These are phyloP conservation scores for Cepaea hortensis DNA, from an alignment of 2,888 invertebrate genomes.

Conservation along the genomic window DNA sequence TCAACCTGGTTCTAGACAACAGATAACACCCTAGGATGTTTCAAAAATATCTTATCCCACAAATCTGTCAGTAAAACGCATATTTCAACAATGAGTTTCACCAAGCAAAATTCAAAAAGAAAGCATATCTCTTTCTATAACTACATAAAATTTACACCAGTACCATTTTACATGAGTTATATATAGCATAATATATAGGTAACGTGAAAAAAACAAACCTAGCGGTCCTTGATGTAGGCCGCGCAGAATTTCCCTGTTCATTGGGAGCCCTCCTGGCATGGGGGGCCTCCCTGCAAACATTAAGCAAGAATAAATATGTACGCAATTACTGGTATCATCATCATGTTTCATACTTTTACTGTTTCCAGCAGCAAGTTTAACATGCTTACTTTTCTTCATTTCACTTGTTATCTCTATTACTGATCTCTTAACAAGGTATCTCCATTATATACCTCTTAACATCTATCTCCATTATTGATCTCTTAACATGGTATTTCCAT, in stretches of 20 bases:
- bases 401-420: no score
- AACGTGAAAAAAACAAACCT: conserved; percentile 36
- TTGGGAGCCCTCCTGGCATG: conserved; percentile 42
- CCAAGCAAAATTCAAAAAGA: no score
- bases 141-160: background rate
- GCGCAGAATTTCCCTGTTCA: conserved; percentile 40
- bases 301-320: conserved; percentile 30
- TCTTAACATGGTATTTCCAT: no score
- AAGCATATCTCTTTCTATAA: no score
- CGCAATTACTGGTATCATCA: background rate
- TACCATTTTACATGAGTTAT: background rate
- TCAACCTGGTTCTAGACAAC: no score
- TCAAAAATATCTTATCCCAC: no score
- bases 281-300: conserved; percentile 43
- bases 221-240: conserved; percentile 41
- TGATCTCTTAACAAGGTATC: no score
- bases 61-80: no score
- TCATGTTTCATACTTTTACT: background rate
- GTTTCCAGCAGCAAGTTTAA: background rate
- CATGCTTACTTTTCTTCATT: background rate
- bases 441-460: no score
- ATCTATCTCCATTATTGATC: no score
- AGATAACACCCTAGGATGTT: no score
- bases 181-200: background rate
- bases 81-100: no score